A percentile compares a stretch with the other conserved stretches of the same genome.
Conservation (phyloP, 2,113 vertebrate genomes). For the Recurvirostra avosetta region DNA sequence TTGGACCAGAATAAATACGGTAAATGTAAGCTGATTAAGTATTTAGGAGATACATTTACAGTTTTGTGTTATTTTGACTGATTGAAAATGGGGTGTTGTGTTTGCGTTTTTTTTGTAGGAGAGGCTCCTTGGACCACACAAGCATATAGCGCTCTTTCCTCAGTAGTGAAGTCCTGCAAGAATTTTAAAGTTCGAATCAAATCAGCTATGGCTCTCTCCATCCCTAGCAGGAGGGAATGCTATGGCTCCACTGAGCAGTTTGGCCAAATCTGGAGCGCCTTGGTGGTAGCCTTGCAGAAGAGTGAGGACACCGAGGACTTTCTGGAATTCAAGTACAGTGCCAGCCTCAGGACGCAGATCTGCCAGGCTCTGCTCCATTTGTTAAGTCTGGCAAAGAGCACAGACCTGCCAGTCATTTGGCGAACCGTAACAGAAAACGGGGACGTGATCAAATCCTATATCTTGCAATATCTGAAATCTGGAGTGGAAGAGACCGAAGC, state of each 20-base stretch:
- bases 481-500: constrained; percentile 53
- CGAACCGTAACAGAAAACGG: constrained; percentile 63
- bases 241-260: constrained; percentile 84
- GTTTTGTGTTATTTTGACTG: neutral
- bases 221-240: constrained; percentile 75
- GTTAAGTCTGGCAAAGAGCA: constrained; percentile 72
- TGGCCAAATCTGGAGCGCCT: constrained; percentile 80
- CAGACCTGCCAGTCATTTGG: constrained; percentile 77
- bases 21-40: neutral
- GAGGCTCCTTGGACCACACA: constrained; percentile 83
- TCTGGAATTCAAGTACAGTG: constrained; percentile 92
- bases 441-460: constrained; percentile 61
- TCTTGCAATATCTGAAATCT: constrained; percentile 81
- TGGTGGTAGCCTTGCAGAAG: constrained; percentile 85
- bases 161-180: constrained; percentile 89
- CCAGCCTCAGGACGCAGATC: constrained; percentile 86
- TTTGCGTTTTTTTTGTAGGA: constrained; percentile 64
- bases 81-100: rapidly evolving
- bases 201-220: constrained; percentile 87
- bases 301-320: constrained; percentile 91
- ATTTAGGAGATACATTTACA: neutral
- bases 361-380: constrained; percentile 88
- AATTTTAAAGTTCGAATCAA: constrained; percentile 98
- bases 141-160: constrained; percentile 84
- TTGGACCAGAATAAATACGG: neutral